A percentile compares a stretch with the other conserved stretches of the same genome.
phyloP scores from a whole-genome alignment of 2,113 vertebrate species.

The Phyllostomus discolor region DNA sequence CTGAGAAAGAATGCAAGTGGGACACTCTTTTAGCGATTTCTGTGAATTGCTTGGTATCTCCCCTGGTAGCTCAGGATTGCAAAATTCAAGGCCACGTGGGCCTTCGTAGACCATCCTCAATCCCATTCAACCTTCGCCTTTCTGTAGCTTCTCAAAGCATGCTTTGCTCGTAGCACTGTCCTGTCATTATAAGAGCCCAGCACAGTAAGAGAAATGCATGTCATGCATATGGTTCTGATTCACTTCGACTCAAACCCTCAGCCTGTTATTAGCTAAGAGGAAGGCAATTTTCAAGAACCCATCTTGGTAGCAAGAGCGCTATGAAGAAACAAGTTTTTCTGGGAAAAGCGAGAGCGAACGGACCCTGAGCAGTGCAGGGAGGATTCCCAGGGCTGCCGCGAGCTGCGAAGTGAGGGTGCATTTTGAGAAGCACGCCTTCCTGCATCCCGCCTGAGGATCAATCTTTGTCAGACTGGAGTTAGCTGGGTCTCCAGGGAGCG shows the following conservation, averaged over 20 bases:
- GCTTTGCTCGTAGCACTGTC: slow-evolving; percentile 27
- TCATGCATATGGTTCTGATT: slow-evolving; percentile 65
- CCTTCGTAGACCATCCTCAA: neutral
- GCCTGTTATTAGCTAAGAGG: slow-evolving; percentile 28
- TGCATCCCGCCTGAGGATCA: slow-evolving; percentile 35
- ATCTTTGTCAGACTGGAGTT: slow-evolving; percentile 62
- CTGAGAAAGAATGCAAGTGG: neutral
- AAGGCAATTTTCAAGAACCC: slow-evolving; percentile 51
- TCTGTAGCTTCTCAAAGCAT: neutral
- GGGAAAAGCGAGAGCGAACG: neutral
- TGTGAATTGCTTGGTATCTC: neutral
- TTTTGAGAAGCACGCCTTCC: neutral
- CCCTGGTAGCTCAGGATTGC: neutral
- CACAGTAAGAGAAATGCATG: slow-evolving; percentile 21
- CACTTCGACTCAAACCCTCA: slow-evolving; percentile 34
- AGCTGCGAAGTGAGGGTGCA: neutral
- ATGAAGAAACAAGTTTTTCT: slow-evolving; percentile 38
- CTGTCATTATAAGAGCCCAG: slow-evolving; percentile 45
- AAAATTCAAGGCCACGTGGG: neutral
- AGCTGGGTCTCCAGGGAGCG: slow-evolving; percentile 45
- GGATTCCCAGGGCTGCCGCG: neutral
- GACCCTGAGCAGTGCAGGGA: neutral
- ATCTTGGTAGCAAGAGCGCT: neutral
- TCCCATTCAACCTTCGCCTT: neutral
- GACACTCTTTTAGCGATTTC: neutral